Conservation (phyloP, 2,888 invertebrate genomes). For the Phortica magna region DNA sequence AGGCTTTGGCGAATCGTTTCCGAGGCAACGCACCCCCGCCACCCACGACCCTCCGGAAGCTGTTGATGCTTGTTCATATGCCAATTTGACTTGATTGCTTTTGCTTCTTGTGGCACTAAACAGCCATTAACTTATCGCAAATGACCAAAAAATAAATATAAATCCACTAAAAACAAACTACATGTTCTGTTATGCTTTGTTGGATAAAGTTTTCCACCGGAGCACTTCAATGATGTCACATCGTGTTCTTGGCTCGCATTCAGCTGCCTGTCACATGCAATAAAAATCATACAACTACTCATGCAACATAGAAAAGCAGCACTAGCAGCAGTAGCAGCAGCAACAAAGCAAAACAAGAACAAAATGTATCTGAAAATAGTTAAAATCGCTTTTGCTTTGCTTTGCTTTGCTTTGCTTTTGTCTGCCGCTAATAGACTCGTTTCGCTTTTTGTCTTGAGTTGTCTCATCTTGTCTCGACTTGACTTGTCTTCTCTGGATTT, state of each 20-base stretch:
- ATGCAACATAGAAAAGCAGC: constrained; percentile 32
- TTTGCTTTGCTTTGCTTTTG: constrained; percentile 39
- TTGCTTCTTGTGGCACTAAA: constrained; percentile 47
- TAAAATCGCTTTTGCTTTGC: constrained; percentile 57
- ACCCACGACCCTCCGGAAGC: no score
- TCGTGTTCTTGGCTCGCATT: constrained; percentile 5
- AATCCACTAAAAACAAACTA: constrained; percentile 41
- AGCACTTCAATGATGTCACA: constrained; percentile 18
- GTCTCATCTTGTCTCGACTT: constrained; percentile 24
- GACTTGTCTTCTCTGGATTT: constrained; percentile 62
- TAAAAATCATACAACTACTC: constrained; percentile 71
- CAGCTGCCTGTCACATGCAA: constrained; percentile 63
- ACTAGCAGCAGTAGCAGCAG: constrained; percentile 7
- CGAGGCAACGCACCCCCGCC: not conserved
- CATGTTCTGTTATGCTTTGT: not conserved
- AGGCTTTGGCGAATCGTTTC: not conserved
- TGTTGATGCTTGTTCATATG: not conserved
- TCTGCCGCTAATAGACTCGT: constrained; percentile 67
- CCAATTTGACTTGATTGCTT: constrained; percentile 52
- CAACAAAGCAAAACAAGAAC: constrained; percentile 19
- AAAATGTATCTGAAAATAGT: not conserved
- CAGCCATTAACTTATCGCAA: constrained; percentile 63
- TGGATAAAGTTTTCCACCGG: not conserved
- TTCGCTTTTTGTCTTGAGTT: constrained; percentile 49
- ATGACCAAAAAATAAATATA: constrained; percentile 49